Evolutionary conservation across 2,888 invertebrate species (phyloP).

Genomic region (Nemoura dubitans): DNA sequence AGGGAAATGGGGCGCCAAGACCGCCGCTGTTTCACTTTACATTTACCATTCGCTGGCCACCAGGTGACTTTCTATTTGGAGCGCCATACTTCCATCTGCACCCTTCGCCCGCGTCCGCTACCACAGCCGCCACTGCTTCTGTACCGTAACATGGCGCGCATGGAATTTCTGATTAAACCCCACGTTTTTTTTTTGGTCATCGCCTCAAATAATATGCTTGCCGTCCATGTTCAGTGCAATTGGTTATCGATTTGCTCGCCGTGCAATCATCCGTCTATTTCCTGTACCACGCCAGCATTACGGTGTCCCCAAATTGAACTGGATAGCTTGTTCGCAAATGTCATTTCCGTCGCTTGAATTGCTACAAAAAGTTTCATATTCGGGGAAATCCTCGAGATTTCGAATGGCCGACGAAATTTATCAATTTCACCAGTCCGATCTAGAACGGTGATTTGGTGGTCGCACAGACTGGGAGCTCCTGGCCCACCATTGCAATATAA

Average conservation of each 20-base stretch:
- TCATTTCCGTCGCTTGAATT: neutral
- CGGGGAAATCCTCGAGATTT: neutral
- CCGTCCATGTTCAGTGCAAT: neutral
- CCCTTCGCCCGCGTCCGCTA: neutral
- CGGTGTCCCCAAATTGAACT: slow-evolving; percentile 7
- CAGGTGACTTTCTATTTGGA: neutral
- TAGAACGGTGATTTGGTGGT: neutral
- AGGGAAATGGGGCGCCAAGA: neutral
- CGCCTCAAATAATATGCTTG: neutral
- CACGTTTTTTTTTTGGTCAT: neutral
- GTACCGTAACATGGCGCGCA: neutral
- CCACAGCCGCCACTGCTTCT: neutral
- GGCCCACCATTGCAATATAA: neutral
- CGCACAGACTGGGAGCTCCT: neutral
- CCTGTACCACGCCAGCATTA: neutral
- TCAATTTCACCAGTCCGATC: neutral
- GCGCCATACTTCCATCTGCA: neutral
- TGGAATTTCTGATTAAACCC: neutral
- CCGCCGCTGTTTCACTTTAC: neutral
- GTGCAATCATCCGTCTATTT: neutral
- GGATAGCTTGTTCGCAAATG: neutral
- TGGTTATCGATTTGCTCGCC: neutral
- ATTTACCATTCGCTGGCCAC: neutral
- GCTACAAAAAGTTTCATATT: neutral
- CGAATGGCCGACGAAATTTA: neutral